Base-by-base conservation (phyloP, 1,140 invertebrate species). In the Probaryconus sp. region DNA sequence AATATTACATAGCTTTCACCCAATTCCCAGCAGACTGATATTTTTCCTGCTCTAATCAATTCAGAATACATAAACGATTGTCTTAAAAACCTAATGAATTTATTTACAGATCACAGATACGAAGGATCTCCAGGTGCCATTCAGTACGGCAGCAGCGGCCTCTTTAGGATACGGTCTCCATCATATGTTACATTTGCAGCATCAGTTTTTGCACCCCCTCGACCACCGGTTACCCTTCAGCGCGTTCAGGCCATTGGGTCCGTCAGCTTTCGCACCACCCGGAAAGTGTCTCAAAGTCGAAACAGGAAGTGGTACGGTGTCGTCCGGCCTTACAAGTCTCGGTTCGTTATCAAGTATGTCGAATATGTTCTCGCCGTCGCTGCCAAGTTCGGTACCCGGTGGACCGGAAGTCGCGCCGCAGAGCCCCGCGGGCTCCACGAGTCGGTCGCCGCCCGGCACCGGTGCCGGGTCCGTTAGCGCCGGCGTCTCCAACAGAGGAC, bases 261-360 rank as follows among this genome's bases (percentile, higher is more conserved):
- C 89, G 7, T 90, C 88, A 37, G 89, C 89, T 10, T 90, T 89
- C 72, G 88, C 89, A 20, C 88, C 88, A n/a, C 88, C 88, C 18
- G 85, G 83, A 48, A 90, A 90, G 85, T 89, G 89, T 71, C 79
- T 89, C 14, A 89, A 90, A 71, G 83, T 89, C 47, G 89, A 89
- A 56, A 85, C 87, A 53, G 83, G 80, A 51, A 76, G 73, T 31
- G 51, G 73, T 18, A 80, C 64, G 38, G 84, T 83, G 14, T 79
- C 77, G 37, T 81, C 84, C 21, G 86, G 84, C n/a, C 73, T 86
- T 10, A 75, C 84, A n/a, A 85, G 83, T 64, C 79, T 87, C 56
- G 79, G 83, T 50, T 83, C 85, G 9, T 47, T 88, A 1, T 82
- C 87, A 50, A 83, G 82, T 48, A 85, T 88, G 82, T 87, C 87